Evolutionary conservation across 2,888 invertebrate species (phyloP).

Genomic region (Agonopterix arenella): DNA sequence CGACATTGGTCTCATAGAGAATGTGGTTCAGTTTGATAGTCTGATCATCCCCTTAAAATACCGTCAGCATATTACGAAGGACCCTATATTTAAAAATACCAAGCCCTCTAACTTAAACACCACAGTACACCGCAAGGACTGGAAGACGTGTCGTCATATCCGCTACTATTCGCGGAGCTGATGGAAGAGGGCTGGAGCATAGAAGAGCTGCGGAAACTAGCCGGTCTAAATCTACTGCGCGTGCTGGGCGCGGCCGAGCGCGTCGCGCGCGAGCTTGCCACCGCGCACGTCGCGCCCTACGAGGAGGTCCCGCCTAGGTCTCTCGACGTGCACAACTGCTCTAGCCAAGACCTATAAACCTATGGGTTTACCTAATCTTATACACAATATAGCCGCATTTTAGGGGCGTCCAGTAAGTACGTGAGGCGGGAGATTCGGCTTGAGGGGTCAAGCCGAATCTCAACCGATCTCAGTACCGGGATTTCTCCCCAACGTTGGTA

Average conservation of each 20-base stretch:
- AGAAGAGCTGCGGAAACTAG: conserved; percentile 86
- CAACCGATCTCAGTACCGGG: too few relatives aligned
- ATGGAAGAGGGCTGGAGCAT: conserved; percentile 88
- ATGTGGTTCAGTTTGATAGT: too few relatives aligned
- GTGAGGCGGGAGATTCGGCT: too few relatives aligned
- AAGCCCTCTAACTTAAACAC: background rate
- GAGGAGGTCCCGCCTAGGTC: conserved; percentile 81
- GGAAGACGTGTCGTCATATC: conserved; percentile 88
- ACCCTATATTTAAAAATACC: too few relatives aligned
- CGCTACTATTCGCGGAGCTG: conserved; percentile 85
- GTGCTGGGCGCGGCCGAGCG: conserved; percentile 84
- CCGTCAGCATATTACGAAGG: too few relatives aligned
- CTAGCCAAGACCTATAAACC: conserved; percentile 74
- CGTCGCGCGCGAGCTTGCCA: conserved; percentile 83
- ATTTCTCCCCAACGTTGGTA: too few relatives aligned
- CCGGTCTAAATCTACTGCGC: conserved; percentile 85
- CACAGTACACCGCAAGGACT: conserved; percentile 87
- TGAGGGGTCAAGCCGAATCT: too few relatives aligned
- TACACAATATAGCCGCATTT: too few relatives aligned
- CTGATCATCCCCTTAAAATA: background rate
- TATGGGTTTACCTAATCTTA: too few relatives aligned
- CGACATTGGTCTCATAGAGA: too few relatives aligned
- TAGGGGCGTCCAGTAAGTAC: too few relatives aligned
- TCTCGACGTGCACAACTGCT: conserved; percentile 79
- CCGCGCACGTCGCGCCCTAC: conserved; percentile 83